Base-by-base conservation (phyloP, 2,797 vertebrate species). In the Syndactyla subalaris region DNA sequence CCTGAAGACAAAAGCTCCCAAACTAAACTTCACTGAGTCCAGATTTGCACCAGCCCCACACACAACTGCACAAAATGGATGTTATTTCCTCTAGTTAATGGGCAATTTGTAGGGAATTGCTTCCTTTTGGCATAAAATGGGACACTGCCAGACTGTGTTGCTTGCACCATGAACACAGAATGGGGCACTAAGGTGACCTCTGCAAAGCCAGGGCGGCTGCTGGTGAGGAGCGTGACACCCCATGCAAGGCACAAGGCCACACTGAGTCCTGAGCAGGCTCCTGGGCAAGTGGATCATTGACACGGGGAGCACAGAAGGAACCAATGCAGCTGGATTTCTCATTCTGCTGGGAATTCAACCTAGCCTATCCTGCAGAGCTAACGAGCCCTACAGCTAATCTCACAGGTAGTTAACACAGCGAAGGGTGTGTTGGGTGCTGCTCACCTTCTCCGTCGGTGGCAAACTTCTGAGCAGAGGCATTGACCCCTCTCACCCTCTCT, bases 391-490 rank as follows among this genome's bases (percentile, higher is more conserved):
- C 3, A 59, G 49, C 83, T 21, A 85, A 85, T 30, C n/a, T 49
- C 32, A 17, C 0, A 75, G 0, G 16, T 26, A 67, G 81, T 46
- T 55, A 95, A 82, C 34, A 67, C 27, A 46, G 83, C 46, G 62
- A 38, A 52, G 22, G 57, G 7, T 0, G 0, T 16, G 43, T 7
- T 49, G 46, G 15, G 41, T 71, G 36, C 57, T 67, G 57, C 77
- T 98, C 97, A 99, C 99, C 99, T 87, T 99, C 99, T 27, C 98
- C 98, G 58, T 99, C 99, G 0, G 97, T 95, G 30, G 99, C 99
- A 71, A 99, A 99, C 96, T 98, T 99, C 98, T 99, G 99, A 20
- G 99, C 99, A 23, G 99, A 99, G 78, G 98, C 97, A 93, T 99
- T 99, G 97, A 99, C 99, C 8, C 97, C 98, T 71, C 98, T 97